Base-by-base conservation (phyloP, 2,797 vertebrate species). In the Eremophila alpestris region DNA sequence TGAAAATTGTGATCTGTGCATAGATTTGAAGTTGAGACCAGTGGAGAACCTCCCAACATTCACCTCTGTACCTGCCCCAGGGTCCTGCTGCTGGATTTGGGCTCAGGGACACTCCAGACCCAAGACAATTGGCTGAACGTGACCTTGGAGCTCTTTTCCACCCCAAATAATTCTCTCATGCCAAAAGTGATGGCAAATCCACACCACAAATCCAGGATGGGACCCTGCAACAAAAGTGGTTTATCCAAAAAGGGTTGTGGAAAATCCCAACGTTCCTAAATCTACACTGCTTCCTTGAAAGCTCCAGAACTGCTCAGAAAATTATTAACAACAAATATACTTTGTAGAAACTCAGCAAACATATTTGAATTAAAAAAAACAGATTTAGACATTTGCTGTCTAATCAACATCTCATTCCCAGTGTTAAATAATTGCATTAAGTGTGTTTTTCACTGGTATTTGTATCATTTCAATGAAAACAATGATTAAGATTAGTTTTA, bases 21-120 rank as follows among this genome's bases (percentile, higher is more conserved):
- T 1, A 30, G 36, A 36, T 6, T 8, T 5, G 13, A 2, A 8
- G 13, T 1, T 13, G 7, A 70, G 26, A 32, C 6, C 2, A 1
- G 8, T 7, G 36, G 34, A 65, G 67, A 73, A 54, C 26, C 30
- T 58, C 55, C 41, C 63, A 14, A 46, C 10, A 5, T n/a, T 24
- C 27, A 8, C 19, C 24, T 56, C 13, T 38, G 3, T 13, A 11
- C 24, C 27, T 40, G 29, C 17, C 26, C 6, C 43, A 41, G 51
- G 18, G 18, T 17, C 34, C 18, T 1, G 16, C 32, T 30, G 48
- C 16, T n/a, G 60, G 40, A 48, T 58, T n/a, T 46, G 38, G 41
- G 49, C 11, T 6, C 41, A 32, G 46, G 54, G 43, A 5, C 32
- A 7, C 41, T 43, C 36, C 1, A 20, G 13, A 32, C 5, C 71